Percentiles rank a stretch among this genome's conserved stretches.
Conservation (phyloP, 2,888 invertebrate species). For the Piscicola geometra region DNA sequence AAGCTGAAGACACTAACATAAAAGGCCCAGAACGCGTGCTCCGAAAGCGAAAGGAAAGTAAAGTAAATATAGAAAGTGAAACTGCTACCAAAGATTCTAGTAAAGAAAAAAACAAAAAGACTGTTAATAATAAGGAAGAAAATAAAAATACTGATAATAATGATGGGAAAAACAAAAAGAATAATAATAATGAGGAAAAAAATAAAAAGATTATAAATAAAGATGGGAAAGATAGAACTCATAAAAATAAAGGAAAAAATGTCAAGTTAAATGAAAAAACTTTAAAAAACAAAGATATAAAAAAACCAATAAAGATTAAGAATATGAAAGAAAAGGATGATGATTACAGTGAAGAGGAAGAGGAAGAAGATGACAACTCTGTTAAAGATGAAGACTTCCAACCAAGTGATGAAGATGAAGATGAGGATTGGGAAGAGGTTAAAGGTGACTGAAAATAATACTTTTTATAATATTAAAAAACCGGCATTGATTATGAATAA, state of each 20-base stretch:
- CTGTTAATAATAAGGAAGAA: neutral
- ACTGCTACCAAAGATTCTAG: neutral
- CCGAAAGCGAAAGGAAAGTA: neutral
- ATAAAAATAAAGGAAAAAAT: no score
- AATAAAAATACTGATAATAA: neutral
- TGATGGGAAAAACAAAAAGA: neutral
- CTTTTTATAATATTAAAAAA: neutral
- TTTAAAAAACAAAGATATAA: neutral
- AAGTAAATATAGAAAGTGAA: neutral
- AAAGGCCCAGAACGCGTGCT: neutral
- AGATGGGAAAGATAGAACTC: no score
- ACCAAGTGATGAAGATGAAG: constrained; percentile 2
- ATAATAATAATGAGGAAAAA: neutral
- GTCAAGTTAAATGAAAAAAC: neutral
- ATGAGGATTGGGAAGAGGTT: neutral
- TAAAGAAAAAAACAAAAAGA: neutral
- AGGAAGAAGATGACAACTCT: neutral
- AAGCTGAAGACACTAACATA: no score
- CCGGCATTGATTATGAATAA: no score
- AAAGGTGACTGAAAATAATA: neutral
- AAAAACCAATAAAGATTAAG: neutral
- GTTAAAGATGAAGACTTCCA: neutral
- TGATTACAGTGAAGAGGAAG: neutral
- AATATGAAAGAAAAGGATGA: neutral
- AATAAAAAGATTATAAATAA: neutral